Evolutionary conservation across 1,140 invertebrate genomes (phyloP).

Genomic region (Drosophila carrolli): DNA sequence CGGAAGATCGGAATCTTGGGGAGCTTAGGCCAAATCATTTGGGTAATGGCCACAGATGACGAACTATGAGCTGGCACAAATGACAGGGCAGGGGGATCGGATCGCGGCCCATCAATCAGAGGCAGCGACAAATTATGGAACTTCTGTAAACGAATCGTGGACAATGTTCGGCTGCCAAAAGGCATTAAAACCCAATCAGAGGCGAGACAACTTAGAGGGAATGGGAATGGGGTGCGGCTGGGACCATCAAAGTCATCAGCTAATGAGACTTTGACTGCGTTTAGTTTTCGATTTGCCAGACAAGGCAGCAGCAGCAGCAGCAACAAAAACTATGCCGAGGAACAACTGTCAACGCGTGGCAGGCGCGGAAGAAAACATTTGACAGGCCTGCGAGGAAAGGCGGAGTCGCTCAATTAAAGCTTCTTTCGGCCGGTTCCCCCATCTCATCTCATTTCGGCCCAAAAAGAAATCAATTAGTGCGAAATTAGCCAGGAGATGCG

Average conservation of each 20-base stretch:
- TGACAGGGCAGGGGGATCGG: slow-evolving; percentile 13
- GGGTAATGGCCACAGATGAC: slow-evolving; percentile 69
- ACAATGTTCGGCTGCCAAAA: slow-evolving; percentile 69
- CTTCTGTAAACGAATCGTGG: slow-evolving; percentile 51
- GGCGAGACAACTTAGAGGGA: slow-evolving; percentile 2
- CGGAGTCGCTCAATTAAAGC: slow-evolving; percentile 72
- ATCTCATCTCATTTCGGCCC: slow-evolving; percentile 15
- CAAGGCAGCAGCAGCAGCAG: slow-evolving; percentile 12
- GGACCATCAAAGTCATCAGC: slow-evolving; percentile 69
- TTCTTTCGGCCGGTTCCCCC: slow-evolving; percentile 18
- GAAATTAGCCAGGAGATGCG: slow-evolving; percentile 67
- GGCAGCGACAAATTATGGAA: slow-evolving; percentile 54
- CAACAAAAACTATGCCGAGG: slow-evolving; percentile 41
- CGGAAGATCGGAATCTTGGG: slow-evolving; percentile 45
- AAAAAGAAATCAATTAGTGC: slow-evolving; percentile 79
- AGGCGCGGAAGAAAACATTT: slow-evolving; percentile 62
- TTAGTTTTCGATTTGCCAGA: slow-evolving; percentile 77
- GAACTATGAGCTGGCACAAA: slow-evolving; percentile 35
- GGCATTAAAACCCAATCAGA: slow-evolving; percentile 82
- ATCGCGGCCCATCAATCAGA: slow-evolving; percentile 44
- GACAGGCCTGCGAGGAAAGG: slow-evolving; percentile 46
- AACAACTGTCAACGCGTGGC: slow-evolving; percentile 77
- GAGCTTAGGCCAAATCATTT: slow-evolving; percentile 59
- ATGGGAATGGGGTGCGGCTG: slow-evolving; percentile 3
- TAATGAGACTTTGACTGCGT: slow-evolving; percentile 81